A percentile compares a stretch with the other conserved stretches of the same genome.
These are phyloP conservation scores for Tauraco erythrolophus DNA, from an alignment of 2,113 vertebrate species.

Conservation along the genomic window DNA sequence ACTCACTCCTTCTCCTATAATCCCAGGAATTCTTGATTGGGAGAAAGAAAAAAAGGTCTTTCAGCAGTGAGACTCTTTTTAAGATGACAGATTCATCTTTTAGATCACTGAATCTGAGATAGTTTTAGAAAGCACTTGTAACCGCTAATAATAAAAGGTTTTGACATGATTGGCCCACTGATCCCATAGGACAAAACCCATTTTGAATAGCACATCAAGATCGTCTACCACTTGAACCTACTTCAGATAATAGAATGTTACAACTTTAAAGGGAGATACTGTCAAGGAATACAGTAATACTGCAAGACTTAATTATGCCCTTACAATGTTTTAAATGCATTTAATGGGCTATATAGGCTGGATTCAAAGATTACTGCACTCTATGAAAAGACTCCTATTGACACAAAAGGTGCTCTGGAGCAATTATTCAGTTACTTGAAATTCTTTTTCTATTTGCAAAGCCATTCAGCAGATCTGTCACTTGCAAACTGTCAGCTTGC, in stretches of 20 bases:
- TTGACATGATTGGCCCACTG: not conserved
- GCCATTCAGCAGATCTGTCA: constrained; percentile 2
- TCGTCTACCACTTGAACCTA: not conserved
- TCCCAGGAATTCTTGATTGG: not conserved
- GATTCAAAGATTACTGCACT: not conserved
- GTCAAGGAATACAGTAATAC: constrained; percentile 1
- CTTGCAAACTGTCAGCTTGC: not conserved
- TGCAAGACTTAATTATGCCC: constrained; percentile 28
- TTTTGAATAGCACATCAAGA: not conserved
- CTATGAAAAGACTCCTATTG: not conserved
- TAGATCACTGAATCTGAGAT: not conserved
- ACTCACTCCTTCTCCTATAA: not conserved
- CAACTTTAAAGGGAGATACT: not conserved
- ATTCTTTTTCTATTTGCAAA: constrained; percentile 27
- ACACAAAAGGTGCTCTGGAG: not conserved
- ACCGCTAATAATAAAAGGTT: not conserved
- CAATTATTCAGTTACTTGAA: constrained; percentile 31
- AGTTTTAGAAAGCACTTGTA: not conserved
- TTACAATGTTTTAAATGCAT: constrained; percentile 7
- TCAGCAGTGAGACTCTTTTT: not conserved
- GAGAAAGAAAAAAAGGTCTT: not conserved
- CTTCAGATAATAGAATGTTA: not conserved
- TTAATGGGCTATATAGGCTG: constrained; percentile 13
- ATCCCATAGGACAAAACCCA: not conserved
- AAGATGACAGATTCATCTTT: not conserved